phyloP scores from a whole-genome alignment of 2,888 invertebrate genomes.

The Crepidodera aurea region DNA sequence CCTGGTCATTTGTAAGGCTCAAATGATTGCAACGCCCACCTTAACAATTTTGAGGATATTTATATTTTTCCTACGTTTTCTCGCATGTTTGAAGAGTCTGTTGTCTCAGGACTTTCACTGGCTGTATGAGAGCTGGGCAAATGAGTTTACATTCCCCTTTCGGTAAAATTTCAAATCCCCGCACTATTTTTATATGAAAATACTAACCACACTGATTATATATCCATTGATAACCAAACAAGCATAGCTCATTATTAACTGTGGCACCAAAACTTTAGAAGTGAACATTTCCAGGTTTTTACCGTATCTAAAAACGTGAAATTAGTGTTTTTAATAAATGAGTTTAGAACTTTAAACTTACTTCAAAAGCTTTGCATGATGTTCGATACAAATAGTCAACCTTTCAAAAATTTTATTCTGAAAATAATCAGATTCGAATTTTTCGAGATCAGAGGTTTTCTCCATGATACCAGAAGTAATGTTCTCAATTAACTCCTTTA shows the following conservation, averaged over 20 bases:
- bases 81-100: too few relatives aligned
- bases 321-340: neutral
- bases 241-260: constrained; percentile 37
- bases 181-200: too few relatives aligned
- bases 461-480: constrained; percentile 36
- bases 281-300: constrained; percentile 33
- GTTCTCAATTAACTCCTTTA: constrained; percentile 35
- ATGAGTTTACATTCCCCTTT: too few relatives aligned
- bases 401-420: constrained; percentile 35
- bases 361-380: constrained; percentile 39
- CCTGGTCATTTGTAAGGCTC: too few relatives aligned
- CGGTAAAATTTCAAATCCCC: too few relatives aligned
- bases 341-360: constrained; percentile 19
- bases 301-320: constrained; percentile 36
- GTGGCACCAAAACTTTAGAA: constrained; percentile 34
- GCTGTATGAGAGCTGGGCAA: too few relatives aligned
- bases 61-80: too few relatives aligned
- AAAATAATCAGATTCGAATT: constrained; percentile 37
- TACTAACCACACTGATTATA: constrained; percentile 26
- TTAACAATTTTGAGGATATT: too few relatives aligned
- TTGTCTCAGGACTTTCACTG: too few relatives aligned
- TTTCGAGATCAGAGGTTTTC: constrained; percentile 27
- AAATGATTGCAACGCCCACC: too few relatives aligned
- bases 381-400: constrained; percentile 38
- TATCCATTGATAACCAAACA: constrained; percentile 37